Percentiles rank a stretch among this genome's conserved stretches.
Evolutionary conservation across 2,888 invertebrate genomes (phyloP).

Genomic region (Zele albiditarsus): DNA sequence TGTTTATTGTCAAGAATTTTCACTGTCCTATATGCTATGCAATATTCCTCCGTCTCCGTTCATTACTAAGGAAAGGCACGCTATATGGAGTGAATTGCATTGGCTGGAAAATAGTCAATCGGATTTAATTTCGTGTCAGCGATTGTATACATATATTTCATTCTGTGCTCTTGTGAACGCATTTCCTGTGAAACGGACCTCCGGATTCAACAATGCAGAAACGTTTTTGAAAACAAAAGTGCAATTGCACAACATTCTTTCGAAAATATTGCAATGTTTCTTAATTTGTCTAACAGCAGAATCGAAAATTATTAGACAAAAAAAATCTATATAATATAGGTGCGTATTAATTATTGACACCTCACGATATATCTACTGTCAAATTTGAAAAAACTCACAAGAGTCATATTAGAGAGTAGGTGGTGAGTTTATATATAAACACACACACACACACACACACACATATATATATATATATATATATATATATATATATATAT

Average conservation of each 20-base stretch:
- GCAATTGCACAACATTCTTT: neutral
- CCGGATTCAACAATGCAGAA: conserved; percentile 15
- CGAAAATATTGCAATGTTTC: neutral
- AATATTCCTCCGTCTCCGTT: neutral
- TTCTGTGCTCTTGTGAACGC: no score
- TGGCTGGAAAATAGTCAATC: conserved; percentile 28
- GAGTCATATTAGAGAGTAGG: no score
- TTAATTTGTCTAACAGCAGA: neutral
- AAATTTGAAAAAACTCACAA: no score
- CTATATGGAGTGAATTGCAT: conserved; percentile 40
- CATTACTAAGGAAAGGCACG: conserved; percentile 38
- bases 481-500: no score
- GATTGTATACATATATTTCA: neutral
- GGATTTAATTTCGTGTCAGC: conserved; percentile 12
- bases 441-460: no score
- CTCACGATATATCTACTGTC: no score
- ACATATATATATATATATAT: no score
- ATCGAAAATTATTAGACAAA: no score
- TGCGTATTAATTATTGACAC: no score
- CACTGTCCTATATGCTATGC: neutral
- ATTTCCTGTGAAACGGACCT: neutral
- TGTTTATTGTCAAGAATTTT: neutral
- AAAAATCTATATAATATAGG: no score
- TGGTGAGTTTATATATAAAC: no score
- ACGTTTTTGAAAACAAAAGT: neutral